Evolutionary conservation across 2,113 vertebrate species (phyloP), one percentile per base, ranked within the genome.

Genomic region (Scolopax mira): DNA sequence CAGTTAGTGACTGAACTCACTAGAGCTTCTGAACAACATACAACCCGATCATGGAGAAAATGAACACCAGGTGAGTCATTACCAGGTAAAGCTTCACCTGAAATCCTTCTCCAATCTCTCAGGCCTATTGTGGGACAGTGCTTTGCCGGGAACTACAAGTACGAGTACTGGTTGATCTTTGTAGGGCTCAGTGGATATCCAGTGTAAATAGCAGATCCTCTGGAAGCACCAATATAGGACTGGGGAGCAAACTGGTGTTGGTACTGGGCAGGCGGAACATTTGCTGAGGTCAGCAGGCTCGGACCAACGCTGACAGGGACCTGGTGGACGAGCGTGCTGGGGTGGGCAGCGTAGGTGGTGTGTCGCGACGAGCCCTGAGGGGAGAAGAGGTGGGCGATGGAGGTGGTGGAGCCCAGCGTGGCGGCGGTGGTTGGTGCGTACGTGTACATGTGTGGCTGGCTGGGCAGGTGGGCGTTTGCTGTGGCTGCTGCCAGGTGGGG

Each of bases 161-260:
- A 99, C 4, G 99, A 99, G 94, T 98, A 99, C 97, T 99, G 99
- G 98, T 98, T 99, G 97, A 99, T 98, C 97, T 99, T 99, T 62
- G 99, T 98, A 58, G 98, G 99, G 96, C 99, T 99, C 85, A 99
- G 97, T 11, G 98, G 98, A 73, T 98, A 98, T 91, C 99, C 98
- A 98, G 98, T 97, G 97, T 98, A 98, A 97, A 98, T 97, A 81
- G 98, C 90, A 97, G 98, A 98, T 97, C 97, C 98, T 97, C 97
- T 98, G 96, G 98, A 98, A 97, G 97, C 98, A 97, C 96, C 96
- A 95, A 98, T 98, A 94, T 98, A 98, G 85, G 98, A 98, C 98
- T 98, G 98, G 97, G 97, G 98, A 94, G 97, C 97, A 97, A 98
- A 99, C 80, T 98, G 98, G 98, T 98, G 98, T 93, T 98, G 98